A percentile compares a stretch with the other conserved stretches of the same genome.
Conservation (phyloP, 2,888 invertebrate genomes). For the Polyploca ridens region DNA sequence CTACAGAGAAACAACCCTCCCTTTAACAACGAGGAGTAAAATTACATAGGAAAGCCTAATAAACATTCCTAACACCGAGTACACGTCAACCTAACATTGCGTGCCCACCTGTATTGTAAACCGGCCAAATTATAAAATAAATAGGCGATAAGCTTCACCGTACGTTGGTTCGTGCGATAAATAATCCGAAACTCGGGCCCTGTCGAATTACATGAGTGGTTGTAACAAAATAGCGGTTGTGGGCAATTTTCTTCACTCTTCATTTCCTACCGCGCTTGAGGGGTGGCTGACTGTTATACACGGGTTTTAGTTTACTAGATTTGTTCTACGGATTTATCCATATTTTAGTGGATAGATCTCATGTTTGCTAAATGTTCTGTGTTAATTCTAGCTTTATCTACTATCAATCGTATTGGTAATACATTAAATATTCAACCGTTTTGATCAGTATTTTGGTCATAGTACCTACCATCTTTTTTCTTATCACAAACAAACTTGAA, state of each 20-base stretch:
- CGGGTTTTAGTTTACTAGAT: constrained; percentile 22
- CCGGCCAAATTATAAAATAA: constrained; percentile 49
- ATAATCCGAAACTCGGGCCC: constrained; percentile 37
- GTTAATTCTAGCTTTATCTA: too few relatives aligned
- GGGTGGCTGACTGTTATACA: constrained; percentile 31
- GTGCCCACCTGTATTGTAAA: constrained; percentile 37
- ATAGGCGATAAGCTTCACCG: constrained; percentile 35
- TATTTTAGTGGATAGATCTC: constrained; percentile 8
- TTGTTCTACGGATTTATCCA: constrained; percentile 16
- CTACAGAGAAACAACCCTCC: too few relatives aligned
- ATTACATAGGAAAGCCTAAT: constrained; percentile 1
- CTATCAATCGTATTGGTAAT: too few relatives aligned
- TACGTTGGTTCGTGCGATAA: constrained; percentile 35
- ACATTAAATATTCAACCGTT: too few relatives aligned
- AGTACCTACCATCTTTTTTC: too few relatives aligned
- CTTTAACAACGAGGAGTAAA: neutral
- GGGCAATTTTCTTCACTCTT: constrained; percentile 60
- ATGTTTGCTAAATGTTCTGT: neutral
- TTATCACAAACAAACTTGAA: too few relatives aligned
- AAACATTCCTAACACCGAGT: neutral
- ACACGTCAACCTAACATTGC: constrained; percentile 26
- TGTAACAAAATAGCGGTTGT: constrained; percentile 46
- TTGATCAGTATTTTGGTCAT: too few relatives aligned
- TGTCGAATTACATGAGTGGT: constrained; percentile 34
- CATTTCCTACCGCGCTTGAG: constrained; percentile 51